A percentile compares a stretch with the other conserved stretches of the same genome.
Evolutionary conservation across 2,797 vertebrate genomes (phyloP).

Genomic region (Hipposideros larvatus): DNA sequence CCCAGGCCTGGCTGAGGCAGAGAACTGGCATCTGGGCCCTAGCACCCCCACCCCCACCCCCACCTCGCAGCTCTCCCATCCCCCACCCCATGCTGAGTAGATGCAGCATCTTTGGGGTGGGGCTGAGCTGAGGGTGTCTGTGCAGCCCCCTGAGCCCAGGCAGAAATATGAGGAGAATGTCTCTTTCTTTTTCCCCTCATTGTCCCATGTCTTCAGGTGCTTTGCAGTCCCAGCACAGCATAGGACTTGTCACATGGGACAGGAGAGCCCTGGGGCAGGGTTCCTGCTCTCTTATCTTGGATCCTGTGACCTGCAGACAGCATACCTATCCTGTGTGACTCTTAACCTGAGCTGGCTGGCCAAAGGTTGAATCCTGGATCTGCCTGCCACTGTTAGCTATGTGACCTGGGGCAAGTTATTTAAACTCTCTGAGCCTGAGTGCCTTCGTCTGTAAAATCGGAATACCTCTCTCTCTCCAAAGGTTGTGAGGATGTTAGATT

Average conservation of each 20-base stretch:
- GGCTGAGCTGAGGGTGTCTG: background rate
- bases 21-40: background rate
- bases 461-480: background rate
- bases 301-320: background rate
- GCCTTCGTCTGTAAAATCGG: background rate
- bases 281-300: background rate
- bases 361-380: background rate
- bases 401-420: background rate
- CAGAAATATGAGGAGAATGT: background rate
- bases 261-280: background rate
- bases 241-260: background rate
- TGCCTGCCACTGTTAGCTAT: background rate
- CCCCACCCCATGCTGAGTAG: background rate
- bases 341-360: background rate
- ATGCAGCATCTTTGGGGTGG: background rate
- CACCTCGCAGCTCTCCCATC: background rate
- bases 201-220: background rate
- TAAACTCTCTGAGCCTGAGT: background rate
- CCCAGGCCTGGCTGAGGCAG: background rate
- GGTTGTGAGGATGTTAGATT: background rate
- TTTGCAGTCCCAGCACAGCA: background rate
- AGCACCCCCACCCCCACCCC: background rate
- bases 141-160: background rate
- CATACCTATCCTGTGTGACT: background rate
- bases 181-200: background rate